Conservation (phyloP, 1,140 invertebrate species). For the Globodera rostochiensis region DNA sequence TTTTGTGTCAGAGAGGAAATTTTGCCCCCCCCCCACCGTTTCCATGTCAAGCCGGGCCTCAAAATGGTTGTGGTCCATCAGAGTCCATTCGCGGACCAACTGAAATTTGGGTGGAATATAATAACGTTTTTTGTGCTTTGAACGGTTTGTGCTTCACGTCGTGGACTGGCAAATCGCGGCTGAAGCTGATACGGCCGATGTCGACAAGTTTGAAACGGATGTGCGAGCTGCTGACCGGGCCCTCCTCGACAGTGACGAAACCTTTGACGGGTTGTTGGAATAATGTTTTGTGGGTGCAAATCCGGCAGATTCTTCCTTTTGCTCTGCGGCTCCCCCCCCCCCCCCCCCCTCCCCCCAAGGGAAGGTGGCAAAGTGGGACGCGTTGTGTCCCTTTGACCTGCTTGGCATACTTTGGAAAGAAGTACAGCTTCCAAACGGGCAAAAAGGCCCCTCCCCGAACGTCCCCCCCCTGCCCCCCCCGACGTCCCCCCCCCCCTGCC, state of each 20-base stretch:
- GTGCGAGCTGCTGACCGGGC: slow-evolving; percentile 25
- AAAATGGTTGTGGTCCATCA: slow-evolving; percentile 44
- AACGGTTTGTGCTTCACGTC: slow-evolving; percentile 42
- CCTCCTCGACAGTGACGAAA: slow-evolving; percentile 64
- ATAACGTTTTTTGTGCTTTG: slow-evolving; percentile 14
- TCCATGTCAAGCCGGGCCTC: slow-evolving; percentile 49
- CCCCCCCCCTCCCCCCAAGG: background rate
- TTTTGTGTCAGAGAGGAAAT: background rate
- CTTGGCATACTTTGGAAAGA: no score
- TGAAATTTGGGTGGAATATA: slow-evolving; percentile 21
- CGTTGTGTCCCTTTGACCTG: no score
- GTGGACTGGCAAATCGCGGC: slow-evolving; percentile 63
- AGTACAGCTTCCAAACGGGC: no score
- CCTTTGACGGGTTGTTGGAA: slow-evolving; percentile 31
- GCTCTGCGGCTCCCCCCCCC: background rate
- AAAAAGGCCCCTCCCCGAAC: no score
- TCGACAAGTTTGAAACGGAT: slow-evolving; percentile 58
- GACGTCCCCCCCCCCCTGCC: no score
- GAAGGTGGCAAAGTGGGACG: no score
- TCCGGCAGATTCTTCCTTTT: background rate
- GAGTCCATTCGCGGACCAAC: slow-evolving; percentile 49
- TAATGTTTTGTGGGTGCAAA: slow-evolving; percentile 8
- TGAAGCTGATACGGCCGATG: slow-evolving; percentile 63
- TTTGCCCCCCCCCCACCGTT: slow-evolving; percentile 4
- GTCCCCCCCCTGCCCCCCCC: no score